Percentiles rank a stretch among this genome's conserved stretches.
phyloP scores from a whole-genome alignment of 2,797 vertebrate species.

The Molossus molossus region DNA sequence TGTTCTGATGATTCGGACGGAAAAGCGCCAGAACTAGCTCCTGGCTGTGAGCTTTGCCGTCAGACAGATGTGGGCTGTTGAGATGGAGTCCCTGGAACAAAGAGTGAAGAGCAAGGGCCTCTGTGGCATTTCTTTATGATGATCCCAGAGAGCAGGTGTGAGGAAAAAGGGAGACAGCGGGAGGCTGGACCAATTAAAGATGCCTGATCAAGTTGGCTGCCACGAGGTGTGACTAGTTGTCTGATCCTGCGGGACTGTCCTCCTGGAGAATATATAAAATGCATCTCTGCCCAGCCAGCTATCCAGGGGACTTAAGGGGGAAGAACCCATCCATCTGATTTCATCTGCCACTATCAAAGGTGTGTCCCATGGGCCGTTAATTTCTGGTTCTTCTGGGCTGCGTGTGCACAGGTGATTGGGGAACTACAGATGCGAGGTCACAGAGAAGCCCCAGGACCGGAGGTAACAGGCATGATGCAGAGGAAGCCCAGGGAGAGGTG shows the following conservation, averaged over 20 bases:
- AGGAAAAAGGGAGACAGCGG: neutral
- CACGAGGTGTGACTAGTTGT: neutral
- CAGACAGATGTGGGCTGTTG: neutral
- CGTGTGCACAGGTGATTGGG: neutral
- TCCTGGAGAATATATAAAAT: neutral
- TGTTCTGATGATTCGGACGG: neutral
- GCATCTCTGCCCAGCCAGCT: neutral
- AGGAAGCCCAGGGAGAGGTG: too few relatives aligned
- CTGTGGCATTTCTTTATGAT: neutral
- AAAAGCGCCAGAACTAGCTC: neutral
- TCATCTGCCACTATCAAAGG: neutral
- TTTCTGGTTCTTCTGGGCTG: neutral
- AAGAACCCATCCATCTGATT: neutral
- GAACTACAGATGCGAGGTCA: neutral
- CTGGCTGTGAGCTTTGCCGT: neutral
- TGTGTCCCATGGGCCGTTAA: neutral
- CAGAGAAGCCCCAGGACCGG: neutral
- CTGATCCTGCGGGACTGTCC: neutral
- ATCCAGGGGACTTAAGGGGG: neutral
- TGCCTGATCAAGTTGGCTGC: neutral
- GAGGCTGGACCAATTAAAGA: neutral
- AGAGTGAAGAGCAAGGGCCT: neutral
- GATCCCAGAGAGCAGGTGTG: neutral
- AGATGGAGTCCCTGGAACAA: neutral
- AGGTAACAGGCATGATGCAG: neutral